phyloP scores from a whole-genome alignment of 2,797 vertebrate species.

The Graptemys geographica region DNA sequence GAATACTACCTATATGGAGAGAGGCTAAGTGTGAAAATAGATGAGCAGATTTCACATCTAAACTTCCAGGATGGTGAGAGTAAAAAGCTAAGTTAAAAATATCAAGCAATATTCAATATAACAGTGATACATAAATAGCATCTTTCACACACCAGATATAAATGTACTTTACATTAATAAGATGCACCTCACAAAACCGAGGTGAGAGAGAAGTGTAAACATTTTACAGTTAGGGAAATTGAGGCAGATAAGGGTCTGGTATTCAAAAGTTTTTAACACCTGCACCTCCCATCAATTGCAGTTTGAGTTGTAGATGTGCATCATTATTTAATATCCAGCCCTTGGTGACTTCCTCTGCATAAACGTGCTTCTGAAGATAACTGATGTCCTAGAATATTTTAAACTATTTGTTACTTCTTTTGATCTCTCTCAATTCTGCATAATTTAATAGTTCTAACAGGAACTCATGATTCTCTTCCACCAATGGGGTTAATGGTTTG shows the following conservation, averaged over 20 bases:
- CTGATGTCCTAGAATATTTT: not conserved
- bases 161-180: not conserved
- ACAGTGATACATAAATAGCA: not conserved
- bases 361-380: not conserved
- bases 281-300: not conserved
- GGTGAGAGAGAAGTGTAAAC: not conserved
- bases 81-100: not conserved
- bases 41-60: not conserved
- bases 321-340: not conserved
- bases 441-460: not conserved
- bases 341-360: rapidly evolving
- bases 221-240: not conserved
- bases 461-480: no score
- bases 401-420: not conserved
- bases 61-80: not conserved
- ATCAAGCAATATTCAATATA: not conserved
- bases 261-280: not conserved
- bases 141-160: not conserved
- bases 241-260: not conserved
- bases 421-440: not conserved
- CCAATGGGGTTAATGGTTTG: no score
- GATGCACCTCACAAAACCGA: not conserved
- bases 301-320: not conserved
- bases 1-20: not conserved
- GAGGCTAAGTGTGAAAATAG: not conserved